A percentile compares a stretch with the other conserved stretches of the same genome.
These are phyloP conservation scores for Microcebus ravelobensis DNA, from an alignment of 2,113 vertebrate species.

Conservation along the genomic window DNA sequence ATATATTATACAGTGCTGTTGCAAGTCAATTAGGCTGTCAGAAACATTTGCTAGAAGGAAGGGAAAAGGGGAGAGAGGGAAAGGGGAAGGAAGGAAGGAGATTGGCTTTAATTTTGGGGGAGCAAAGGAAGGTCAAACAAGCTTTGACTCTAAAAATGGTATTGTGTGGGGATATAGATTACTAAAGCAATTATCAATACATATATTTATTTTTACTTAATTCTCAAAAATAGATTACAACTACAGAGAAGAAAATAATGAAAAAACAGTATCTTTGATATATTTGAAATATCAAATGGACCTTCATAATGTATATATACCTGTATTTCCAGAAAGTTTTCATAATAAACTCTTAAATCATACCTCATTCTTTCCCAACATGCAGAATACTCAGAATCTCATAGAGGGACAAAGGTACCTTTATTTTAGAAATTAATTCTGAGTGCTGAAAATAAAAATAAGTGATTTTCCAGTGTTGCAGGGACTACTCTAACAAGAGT, in stretches of 20 bases:
- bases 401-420: neutral
- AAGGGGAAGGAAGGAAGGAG: neutral
- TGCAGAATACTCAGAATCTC: constrained; percentile 31
- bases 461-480: neutral
- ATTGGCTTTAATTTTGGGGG: neutral
- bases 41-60: neutral
- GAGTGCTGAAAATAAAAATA: constrained; percentile 22
- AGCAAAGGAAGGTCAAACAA: neutral
- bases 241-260: neutral
- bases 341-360: constrained; percentile 2
- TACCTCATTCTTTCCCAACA: constrained; percentile 24
- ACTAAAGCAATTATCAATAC: neutral
- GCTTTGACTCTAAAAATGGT: constrained; percentile 23
- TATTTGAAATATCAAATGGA: constrained; percentile 22
- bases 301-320: neutral
- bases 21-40: neutral
- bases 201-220: neutral
- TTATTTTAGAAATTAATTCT: constrained; percentile 25
- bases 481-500: neutral
- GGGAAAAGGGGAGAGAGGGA: neutral
- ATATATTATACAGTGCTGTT: neutral
- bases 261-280: neutral
- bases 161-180: neutral
- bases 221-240: constrained; percentile 13
- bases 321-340: neutral